These are phyloP conservation scores for Macrobrachium nipponense DNA, from an alignment of 1,140 invertebrate genomes.

Conservation along the genomic window DNA sequence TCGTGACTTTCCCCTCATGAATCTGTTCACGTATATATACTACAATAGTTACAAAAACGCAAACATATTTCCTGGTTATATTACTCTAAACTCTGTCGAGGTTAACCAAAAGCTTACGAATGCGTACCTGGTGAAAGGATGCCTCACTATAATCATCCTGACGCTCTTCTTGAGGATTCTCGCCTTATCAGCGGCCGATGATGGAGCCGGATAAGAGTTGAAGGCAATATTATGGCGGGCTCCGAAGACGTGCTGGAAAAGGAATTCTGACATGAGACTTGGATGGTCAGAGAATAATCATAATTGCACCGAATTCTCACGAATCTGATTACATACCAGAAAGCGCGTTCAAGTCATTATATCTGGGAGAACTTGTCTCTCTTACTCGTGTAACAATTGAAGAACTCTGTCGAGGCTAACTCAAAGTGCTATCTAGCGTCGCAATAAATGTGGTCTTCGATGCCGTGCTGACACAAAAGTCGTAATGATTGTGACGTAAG, in stretches of 20 bases:
- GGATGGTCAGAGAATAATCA: too few species aligned
- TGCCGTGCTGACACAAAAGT: too few species aligned
- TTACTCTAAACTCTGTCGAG: too few species aligned
- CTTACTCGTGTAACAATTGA: too few species aligned
- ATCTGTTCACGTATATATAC: not conserved
- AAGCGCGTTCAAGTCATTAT: too few species aligned
- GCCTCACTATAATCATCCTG: not conserved
- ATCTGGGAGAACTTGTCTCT: too few species aligned
- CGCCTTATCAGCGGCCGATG: not conserved
- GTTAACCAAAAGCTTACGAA: not conserved
- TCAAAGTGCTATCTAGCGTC: too few species aligned
- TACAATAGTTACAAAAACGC: not conserved
- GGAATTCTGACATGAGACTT: not conserved
- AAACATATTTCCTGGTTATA: not conserved
- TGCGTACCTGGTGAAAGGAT: conserved; percentile 31
- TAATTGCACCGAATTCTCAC: too few species aligned
- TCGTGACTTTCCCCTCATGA: not conserved
- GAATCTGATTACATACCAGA: too few species aligned
- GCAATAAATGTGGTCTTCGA: too few species aligned
- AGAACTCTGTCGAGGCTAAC: too few species aligned
- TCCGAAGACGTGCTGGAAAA: not conserved
- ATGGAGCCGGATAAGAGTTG: not conserved
- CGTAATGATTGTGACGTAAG: too few species aligned
- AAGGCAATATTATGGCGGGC: not conserved
- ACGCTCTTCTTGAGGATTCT: not conserved